These are phyloP conservation scores for Petrolisthes cinctipes DNA, from an alignment of 2,888 invertebrate species.

Conservation along the genomic window DNA sequence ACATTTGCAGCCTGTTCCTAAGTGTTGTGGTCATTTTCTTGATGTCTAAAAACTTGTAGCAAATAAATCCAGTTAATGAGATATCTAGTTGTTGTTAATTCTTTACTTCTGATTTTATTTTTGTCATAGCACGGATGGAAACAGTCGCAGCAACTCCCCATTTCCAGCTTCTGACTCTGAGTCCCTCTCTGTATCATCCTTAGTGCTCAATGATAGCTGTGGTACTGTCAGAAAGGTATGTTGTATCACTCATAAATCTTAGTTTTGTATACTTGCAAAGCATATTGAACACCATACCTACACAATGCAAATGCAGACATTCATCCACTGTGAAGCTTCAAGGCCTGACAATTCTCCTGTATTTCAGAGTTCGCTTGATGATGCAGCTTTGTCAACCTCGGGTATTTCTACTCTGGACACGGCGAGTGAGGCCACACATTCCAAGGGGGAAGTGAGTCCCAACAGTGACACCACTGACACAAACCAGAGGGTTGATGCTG, in stretches of 20 bases:
- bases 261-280: background rate
- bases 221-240: constrained; percentile 43
- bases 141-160: constrained; percentile 53
- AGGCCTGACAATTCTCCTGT: background rate
- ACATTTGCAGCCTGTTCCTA: background rate
- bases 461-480: constrained; percentile 24
- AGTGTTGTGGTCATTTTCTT: too few relatives aligned
- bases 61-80: too few relatives aligned
- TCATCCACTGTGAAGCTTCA: background rate
- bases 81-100: too few relatives aligned
- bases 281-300: background rate
- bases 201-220: constrained; percentile 40
- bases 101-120: too few relatives aligned
- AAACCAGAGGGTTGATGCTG: constrained; percentile 20
- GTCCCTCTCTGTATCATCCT: constrained; percentile 51
- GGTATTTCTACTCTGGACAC: constrained; percentile 57
- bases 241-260: background rate
- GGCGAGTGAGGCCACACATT: constrained; percentile 47
- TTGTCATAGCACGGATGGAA: constrained; percentile 32
- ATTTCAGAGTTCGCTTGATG: constrained; percentile 48
- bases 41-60: too few relatives aligned
- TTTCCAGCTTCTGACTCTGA: constrained; percentile 54
- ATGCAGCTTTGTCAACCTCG: constrained; percentile 51
- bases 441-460: constrained; percentile 45
- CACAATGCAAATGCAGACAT: background rate